Percentiles rank a stretch among this genome's conserved stretches.
Evolutionary conservation across 2,113 vertebrate species (phyloP).

Genomic region (Bagarius yarrelli): DNA sequence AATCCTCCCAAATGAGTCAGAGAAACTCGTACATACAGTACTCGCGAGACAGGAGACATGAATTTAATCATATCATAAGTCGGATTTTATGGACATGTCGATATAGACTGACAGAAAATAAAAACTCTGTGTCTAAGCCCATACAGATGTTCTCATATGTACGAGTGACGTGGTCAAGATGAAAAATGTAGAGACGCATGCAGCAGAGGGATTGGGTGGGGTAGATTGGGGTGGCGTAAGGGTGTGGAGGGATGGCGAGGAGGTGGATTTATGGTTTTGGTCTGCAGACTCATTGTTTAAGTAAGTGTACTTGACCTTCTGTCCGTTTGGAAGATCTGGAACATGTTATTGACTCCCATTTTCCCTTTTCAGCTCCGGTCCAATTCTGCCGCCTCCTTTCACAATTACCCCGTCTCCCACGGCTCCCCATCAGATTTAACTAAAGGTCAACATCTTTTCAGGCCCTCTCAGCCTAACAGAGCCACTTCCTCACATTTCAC

Average conservation of each 20-base stretch:
- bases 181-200: slow-evolving; percentile 22
- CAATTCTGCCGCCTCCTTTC: slow-evolving; percentile 42
- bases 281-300: slow-evolving; percentile 50
- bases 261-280: slow-evolving; percentile 45
- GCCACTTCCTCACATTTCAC: slow-evolving; percentile 47
- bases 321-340: slow-evolving; percentile 55
- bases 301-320: slow-evolving; percentile 54
- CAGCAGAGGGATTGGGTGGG: not conserved
- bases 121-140: not conserved
- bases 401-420: slow-evolving; percentile 45
- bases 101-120: not conserved
- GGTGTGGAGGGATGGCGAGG: not conserved
- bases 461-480: slow-evolving; percentile 29
- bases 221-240: not conserved
- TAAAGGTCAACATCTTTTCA: slow-evolving; percentile 52
- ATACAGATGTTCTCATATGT: not conserved
- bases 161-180: slow-evolving; percentile 20
- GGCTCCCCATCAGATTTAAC: slow-evolving; percentile 43
- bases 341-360: slow-evolving; percentile 53
- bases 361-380: slow-evolving; percentile 40
- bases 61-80: not conserved
- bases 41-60: not conserved
- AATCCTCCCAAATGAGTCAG: not conserved
- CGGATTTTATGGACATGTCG: not conserved
- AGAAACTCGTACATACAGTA: no score